Conservation (phyloP, 2,113 vertebrate species). For the Platichthys stellatus region DNA sequence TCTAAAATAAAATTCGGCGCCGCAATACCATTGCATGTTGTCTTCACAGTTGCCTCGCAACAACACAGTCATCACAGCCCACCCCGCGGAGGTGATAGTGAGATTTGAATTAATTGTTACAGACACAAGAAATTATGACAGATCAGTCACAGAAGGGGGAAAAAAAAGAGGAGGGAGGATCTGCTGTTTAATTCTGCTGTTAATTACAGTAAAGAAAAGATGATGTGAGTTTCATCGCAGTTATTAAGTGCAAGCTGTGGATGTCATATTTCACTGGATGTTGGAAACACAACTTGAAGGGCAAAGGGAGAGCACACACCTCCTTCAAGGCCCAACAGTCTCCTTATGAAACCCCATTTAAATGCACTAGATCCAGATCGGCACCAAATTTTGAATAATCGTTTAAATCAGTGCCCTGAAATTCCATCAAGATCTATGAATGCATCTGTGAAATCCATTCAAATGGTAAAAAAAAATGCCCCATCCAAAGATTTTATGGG, state of each 20-base stretch:
- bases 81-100: slow-evolving; percentile 38
- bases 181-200: slow-evolving; percentile 54
- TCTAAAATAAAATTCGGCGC: slow-evolving; percentile 61
- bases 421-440: too few relatives aligned
- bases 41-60: slow-evolving; percentile 63
- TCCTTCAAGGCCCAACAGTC: neutral
- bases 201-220: slow-evolving; percentile 58
- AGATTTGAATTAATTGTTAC: slow-evolving; percentile 68
- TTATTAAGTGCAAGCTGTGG: slow-evolving; percentile 15
- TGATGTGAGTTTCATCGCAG: slow-evolving; percentile 24
- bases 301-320: neutral
- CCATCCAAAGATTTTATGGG: too few relatives aligned
- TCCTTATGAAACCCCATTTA: neutral
- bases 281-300: neutral
- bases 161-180: slow-evolving; percentile 24
- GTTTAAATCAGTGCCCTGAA: too few relatives aligned
- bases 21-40: slow-evolving; percentile 48
- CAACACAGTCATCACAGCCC: slow-evolving; percentile 56
- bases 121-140: slow-evolving; percentile 71
- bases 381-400: too few relatives aligned
- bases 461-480: too few relatives aligned
- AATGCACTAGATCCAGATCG: too few relatives aligned
- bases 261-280: slow-evolving; percentile 18
- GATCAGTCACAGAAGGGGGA: slow-evolving; percentile 64
- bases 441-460: too few relatives aligned